Evolutionary conservation across 2,888 invertebrate species (phyloP).

Genomic region (Macaria liturata): DNA sequence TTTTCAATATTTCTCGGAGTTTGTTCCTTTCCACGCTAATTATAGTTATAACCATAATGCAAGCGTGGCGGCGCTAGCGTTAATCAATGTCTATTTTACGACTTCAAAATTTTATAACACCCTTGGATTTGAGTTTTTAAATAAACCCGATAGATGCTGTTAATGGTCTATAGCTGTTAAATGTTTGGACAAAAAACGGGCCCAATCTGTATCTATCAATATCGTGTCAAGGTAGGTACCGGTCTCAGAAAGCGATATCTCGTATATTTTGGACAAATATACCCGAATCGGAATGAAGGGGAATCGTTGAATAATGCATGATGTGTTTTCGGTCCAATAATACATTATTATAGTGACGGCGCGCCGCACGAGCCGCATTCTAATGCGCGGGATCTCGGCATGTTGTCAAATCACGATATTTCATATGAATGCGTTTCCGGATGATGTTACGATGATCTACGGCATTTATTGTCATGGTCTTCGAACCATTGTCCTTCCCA

Average conservation of each 20-base stretch:
- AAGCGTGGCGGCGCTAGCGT: constrained; percentile 43
- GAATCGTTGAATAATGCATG: constrained; percentile 74
- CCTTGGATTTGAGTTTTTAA: not conserved
- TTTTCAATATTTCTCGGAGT: constrained; percentile 63
- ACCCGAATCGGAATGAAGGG: constrained; percentile 59
- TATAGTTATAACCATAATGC: constrained; percentile 61
- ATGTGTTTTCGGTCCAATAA: constrained; percentile 55
- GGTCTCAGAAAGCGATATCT: constrained; percentile 33
- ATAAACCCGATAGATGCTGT: constrained; percentile 1
- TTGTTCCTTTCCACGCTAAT: constrained; percentile 54
- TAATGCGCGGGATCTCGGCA: constrained; percentile 62
- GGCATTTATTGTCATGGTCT: constrained; percentile 44
- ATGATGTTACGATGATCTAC: constrained; percentile 54
- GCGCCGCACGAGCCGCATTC: constrained; percentile 78
- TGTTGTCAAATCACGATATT: constrained; percentile 64
- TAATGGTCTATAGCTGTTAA: constrained; percentile 8
- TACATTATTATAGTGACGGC: constrained; percentile 59
- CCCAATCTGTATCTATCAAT: constrained; percentile 8
- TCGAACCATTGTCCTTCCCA: constrained; percentile 39
- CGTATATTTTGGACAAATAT: constrained; percentile 53
- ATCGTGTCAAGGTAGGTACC: constrained; percentile 16
- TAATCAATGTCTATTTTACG: constrained; percentile 51
- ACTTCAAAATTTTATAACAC: constrained; percentile 27
- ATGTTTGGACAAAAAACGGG: constrained; percentile 11
- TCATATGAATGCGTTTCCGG: constrained; percentile 58